These are phyloP conservation scores for Anguilla rostrata DNA, from an alignment of 2,113 vertebrate genomes.

Conservation along the genomic window DNA sequence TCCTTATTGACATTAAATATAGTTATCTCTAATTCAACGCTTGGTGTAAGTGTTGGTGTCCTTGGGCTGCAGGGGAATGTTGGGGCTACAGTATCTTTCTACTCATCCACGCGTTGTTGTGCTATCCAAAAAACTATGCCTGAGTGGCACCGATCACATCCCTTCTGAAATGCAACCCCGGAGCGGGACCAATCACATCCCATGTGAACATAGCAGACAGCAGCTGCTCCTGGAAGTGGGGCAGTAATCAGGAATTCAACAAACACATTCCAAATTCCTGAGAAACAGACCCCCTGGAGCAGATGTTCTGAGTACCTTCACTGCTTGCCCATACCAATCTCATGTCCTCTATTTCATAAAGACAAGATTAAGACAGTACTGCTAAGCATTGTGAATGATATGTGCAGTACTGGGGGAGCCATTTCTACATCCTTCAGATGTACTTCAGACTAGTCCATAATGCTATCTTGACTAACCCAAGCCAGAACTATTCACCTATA, in stretches of 20 bases:
- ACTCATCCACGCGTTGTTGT: neutral
- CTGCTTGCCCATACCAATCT: neutral
- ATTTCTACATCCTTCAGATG: neutral
- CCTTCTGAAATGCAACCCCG: neutral
- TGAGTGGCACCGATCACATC: neutral
- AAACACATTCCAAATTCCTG: conserved; percentile 14
- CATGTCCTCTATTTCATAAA: neutral
- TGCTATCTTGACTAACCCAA: neutral
- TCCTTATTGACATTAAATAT: neutral
- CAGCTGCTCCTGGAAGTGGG: neutral
- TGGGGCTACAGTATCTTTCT: neutral
- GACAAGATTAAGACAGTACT: neutral
- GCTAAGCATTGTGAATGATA: neutral
- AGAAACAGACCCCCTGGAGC: neutral
- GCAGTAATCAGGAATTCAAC: neutral
- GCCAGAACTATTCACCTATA: neutral
- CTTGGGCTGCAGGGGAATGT: neutral
- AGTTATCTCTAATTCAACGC: neutral
- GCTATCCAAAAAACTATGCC: neutral
- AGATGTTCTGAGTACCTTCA: neutral
- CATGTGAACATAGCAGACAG: neutral
- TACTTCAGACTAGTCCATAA: neutral
- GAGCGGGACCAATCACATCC: neutral
- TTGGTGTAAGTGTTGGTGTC: neutral
- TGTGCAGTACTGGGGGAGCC: neutral